Conservation (phyloP, 2,888 invertebrate species). For the Tipula vernalis region DNA sequence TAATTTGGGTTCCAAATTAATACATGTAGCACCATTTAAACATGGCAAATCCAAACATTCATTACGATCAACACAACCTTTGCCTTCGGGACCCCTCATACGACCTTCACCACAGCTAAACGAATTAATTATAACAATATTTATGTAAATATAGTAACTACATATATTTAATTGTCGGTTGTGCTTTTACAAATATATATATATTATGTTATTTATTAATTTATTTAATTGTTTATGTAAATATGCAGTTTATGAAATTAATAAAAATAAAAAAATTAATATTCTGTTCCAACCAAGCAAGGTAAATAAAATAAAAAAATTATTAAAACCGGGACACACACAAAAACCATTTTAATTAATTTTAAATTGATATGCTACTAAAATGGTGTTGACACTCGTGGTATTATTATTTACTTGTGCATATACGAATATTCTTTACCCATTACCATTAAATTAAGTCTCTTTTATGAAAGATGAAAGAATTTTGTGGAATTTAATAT, state of each 20-base stretch:
- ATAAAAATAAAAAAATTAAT: not conserved
- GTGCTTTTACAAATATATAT: not conserved
- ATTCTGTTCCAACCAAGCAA: too few species aligned
- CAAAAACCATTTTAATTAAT: too few species aligned
- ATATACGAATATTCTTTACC: too few species aligned
- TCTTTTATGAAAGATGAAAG: too few species aligned
- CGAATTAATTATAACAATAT: not conserved
- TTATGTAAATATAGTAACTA: not conserved
- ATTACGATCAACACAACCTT: constrained; percentile 90
- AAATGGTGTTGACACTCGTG: too few species aligned
- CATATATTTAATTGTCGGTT: not conserved
- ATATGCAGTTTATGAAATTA: not conserved
- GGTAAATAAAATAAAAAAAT: too few species aligned
- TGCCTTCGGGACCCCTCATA: constrained; percentile 77
- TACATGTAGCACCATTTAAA: constrained; percentile 83
- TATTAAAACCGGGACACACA: too few species aligned
- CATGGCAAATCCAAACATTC: constrained; percentile 91
- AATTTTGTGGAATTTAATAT: too few species aligned
- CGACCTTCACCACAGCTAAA: constrained; percentile 85
- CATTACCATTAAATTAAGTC: too few species aligned
- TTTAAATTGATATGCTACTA: too few species aligned
- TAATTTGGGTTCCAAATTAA: constrained; percentile 80
- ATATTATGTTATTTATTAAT: not conserved
- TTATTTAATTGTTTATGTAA: not conserved
- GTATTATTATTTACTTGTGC: too few species aligned